A percentile compares a stretch with the other conserved stretches of the same genome.
Evolutionary conservation across 2,888 invertebrate species (phyloP).

Genomic region (Chymomyza procnemis): DNA sequence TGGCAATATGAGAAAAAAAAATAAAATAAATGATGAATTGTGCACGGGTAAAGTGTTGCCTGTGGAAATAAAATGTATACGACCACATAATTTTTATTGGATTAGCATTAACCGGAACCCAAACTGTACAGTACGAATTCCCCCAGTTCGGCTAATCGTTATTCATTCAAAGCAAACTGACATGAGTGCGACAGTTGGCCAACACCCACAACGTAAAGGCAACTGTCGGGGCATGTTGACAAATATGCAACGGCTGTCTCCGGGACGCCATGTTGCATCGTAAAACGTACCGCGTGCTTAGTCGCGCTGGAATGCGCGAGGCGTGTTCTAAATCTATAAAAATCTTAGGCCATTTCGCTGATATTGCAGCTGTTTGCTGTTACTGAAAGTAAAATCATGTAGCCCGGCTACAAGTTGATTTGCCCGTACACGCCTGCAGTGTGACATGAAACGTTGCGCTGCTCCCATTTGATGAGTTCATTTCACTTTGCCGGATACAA

Average conservation of each 20-base stretch:
- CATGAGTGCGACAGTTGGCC: slow-evolving; percentile 5
- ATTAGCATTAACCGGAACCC: neutral
- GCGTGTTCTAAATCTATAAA: slow-evolving; percentile 48
- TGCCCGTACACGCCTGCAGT: slow-evolving; percentile 1
- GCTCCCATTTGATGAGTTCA: slow-evolving; percentile 3
- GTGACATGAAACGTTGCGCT: neutral
- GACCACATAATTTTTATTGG: neutral
- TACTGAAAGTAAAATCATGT: slow-evolving; percentile 14
- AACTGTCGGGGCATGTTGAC: neutral
- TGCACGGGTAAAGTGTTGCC: neutral
- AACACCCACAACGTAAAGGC: neutral
- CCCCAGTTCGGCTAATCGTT: neutral
- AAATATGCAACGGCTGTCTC: slow-evolving; percentile 5
- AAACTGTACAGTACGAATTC: neutral
- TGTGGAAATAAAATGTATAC: neutral
- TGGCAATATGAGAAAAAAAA: slow-evolving; percentile 1
- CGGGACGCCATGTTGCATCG: slow-evolving; percentile 24
- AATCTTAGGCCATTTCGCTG: slow-evolving; percentile 28
- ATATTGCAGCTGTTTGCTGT: neutral
- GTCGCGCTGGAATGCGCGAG: slow-evolving; percentile 35
- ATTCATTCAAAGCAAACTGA: neutral
- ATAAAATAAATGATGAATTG: neutral
- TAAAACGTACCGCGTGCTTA: slow-evolving; percentile 31
- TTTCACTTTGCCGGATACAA: neutral
- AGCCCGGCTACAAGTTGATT: slow-evolving; percentile 40